phyloP scores from a whole-genome alignment of 1,140 invertebrate species.

The Solen grandis region DNA sequence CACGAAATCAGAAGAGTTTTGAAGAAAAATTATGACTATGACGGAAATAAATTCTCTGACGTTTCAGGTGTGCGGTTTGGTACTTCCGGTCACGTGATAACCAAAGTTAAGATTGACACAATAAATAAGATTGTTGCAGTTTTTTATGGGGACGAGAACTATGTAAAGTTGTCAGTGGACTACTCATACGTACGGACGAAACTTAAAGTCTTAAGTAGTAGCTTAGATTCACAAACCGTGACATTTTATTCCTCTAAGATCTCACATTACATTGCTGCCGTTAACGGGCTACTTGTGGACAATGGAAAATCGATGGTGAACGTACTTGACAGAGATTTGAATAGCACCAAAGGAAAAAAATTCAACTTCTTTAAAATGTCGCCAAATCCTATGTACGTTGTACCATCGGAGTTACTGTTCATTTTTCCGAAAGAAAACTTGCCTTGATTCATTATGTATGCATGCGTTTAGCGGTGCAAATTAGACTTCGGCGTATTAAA shows the following conservation, averaged over 20 bases:
- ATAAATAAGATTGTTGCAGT: background rate
- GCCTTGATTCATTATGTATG: too few relatives aligned
- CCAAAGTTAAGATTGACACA: background rate
- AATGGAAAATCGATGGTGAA: background rate
- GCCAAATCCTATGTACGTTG: background rate
- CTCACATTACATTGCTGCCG: background rate
- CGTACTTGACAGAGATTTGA: background rate
- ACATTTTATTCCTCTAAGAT: background rate
- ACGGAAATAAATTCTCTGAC: background rate
- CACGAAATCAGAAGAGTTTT: background rate
- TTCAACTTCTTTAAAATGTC: background rate
- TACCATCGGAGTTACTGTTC: background rate
- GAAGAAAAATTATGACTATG: background rate
- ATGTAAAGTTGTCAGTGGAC: background rate
- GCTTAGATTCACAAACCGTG: background rate
- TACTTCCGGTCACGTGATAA: background rate
- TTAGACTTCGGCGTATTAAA: too few relatives aligned
- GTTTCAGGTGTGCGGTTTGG: background rate
- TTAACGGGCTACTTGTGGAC: background rate
- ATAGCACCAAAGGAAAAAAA: background rate
- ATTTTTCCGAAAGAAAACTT: background rate
- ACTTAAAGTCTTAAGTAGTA: background rate
- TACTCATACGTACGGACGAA: slow-evolving; percentile 1
- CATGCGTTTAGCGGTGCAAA: too few relatives aligned
- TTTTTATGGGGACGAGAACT: background rate